Evolutionary conservation across 2,888 invertebrate species (phyloP), one percentile per base, ranked within the genome.

Genomic region (Platypus cylindrus): DNA sequence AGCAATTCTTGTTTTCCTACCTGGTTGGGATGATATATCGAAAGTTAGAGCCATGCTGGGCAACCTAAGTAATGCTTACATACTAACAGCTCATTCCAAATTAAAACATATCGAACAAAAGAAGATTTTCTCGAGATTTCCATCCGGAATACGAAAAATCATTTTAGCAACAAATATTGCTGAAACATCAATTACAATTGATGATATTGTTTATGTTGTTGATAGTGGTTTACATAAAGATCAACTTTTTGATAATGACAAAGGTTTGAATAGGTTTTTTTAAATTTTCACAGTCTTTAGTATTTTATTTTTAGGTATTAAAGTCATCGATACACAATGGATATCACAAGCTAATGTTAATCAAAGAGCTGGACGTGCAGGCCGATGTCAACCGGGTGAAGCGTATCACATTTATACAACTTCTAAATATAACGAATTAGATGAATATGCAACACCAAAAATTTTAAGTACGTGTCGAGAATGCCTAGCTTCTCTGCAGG

Each of bases 11-110:
- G 76, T 75, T 25, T 83, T 83, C 46, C 65, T 83, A 5, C 81
- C 83, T 11, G 81, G 82, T 9, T 82, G 83, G 82, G 62, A 68
- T 2, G 79, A 81, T 39, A 82, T 83, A 24, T 63, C 60, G 15
- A 58, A 59, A 29, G 59, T 76, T 0, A 63, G 66, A 30, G 59
- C 58, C 11, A 30, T 67, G n/a, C 41, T 55, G 31, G 48, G 46
- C 5, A 8, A 7, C n/a, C 5, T 23, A 28, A 34, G 29, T 15
- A 51, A 52, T 45, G 33, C 51, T 38, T 37, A 34, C 3, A 48
- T 58, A 1, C 39, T 56, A 29, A 54, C 56, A 44, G 53, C 64
- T 18, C 66, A 66, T 52, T 67, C 62, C 33, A 68, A 70, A 41
- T 49, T 78, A 35, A 67, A 72, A 25, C 66, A 70, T 15, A 48